A percentile compares a stretch with the other conserved stretches of the same genome.
Evolutionary conservation across 2,888 invertebrate genomes (phyloP).

Genomic region (Pandemis cinnamomeana): DNA sequence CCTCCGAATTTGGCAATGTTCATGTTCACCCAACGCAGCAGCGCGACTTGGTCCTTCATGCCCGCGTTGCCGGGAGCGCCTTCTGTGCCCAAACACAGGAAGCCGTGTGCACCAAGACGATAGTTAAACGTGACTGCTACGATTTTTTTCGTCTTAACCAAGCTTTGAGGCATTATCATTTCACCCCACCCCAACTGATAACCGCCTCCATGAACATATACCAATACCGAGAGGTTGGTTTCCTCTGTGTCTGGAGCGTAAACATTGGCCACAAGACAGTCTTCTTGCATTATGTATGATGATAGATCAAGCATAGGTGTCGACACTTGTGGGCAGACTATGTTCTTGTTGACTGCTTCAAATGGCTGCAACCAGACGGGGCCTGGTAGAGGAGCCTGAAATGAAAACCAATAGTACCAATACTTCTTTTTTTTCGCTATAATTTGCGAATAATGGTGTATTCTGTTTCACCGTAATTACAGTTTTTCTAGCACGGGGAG

Average conservation of each 20-base stretch:
- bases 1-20: constrained; percentile 68
- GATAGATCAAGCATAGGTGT: neutral
- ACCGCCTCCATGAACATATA: constrained; percentile 55
- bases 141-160: constrained; percentile 44
- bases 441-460: too few relatives aligned
- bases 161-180: neutral
- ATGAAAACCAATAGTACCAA: neutral
- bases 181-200: constrained; percentile 47
- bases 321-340: neutral
- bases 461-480: too few relatives aligned
- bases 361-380: neutral
- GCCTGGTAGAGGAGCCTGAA: constrained; percentile 1
- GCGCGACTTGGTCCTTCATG: constrained; percentile 67
- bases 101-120: constrained; percentile 51
- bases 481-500: too few relatives aligned
- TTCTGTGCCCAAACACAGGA: constrained; percentile 57
- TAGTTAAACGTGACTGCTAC: constrained; percentile 50
- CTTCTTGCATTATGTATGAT: constrained; percentile 43
- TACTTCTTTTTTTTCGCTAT: too few relatives aligned
- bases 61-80: constrained; percentile 62
- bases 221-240: constrained; percentile 39
- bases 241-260: constrained; percentile 48
- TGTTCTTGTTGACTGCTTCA: neutral
- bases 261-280: constrained; percentile 54
- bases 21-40: constrained; percentile 61